phyloP scores from a whole-genome alignment of 1,140 invertebrate genomes.

The Anastatus disparis region DNA sequence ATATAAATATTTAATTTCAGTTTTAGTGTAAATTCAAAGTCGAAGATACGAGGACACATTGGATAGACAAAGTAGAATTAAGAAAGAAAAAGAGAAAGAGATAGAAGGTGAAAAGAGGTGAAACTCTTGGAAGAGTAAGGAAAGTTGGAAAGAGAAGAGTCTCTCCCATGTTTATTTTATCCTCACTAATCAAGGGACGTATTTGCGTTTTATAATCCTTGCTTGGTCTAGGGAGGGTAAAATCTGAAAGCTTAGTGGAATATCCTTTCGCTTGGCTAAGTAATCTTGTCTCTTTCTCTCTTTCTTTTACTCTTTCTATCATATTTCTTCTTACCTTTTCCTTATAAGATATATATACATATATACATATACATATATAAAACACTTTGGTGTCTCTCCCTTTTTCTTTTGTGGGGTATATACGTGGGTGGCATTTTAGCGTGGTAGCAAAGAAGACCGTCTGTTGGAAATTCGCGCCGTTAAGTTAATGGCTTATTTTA shows the following conservation, averaged over 20 bases:
- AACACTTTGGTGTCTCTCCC: background rate
- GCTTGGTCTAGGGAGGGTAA: conserved; percentile 63
- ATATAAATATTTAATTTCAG: conserved; percentile 29
- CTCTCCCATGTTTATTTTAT: conserved; percentile 63
- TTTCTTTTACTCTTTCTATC: conserved; percentile 17
- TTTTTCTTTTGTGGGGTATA: background rate
- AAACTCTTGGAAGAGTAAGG: background rate
- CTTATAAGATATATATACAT: too few relatives aligned
- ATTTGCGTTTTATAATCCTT: conserved; percentile 68
- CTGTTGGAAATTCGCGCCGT: conserved; percentile 47
- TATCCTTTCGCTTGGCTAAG: conserved; percentile 61
- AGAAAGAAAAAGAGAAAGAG: background rate
- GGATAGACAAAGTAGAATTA: background rate
- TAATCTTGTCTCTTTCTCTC: conserved; percentile 52
- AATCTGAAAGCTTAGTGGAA: conserved; percentile 67
- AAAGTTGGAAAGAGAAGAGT: conserved; percentile 38
- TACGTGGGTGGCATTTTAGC: conserved; percentile 48
- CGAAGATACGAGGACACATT: background rate
- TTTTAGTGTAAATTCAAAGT: background rate
- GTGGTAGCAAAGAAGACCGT: too few relatives aligned
- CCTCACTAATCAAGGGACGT: conserved; percentile 64
- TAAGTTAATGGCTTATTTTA: conserved; percentile 65
- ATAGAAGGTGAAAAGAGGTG: background rate
- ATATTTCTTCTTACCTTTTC: background rate
- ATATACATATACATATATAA: too few relatives aligned